Percentiles rank a stretch among this genome's conserved stretches.
Conservation (phyloP, 2,888 invertebrate species). For the Amphipoea lucens region DNA sequence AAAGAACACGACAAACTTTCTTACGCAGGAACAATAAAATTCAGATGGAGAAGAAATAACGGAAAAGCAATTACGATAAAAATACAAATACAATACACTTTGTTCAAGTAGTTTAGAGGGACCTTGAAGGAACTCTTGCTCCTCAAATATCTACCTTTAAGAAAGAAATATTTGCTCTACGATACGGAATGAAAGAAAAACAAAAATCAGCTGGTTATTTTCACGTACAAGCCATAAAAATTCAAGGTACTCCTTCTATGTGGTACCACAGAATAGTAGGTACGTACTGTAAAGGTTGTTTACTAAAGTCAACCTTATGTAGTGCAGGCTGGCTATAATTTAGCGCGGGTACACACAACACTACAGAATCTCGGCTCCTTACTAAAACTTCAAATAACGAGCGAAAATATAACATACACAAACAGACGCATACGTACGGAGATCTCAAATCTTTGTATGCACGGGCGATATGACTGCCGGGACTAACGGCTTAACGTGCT, state of each 20-base stretch:
- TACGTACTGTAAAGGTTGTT: background rate
- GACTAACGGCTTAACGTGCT: too few relatives aligned
- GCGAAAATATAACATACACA: too few relatives aligned
- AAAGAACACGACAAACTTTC: background rate
- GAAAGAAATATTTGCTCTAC: conserved; percentile 39
- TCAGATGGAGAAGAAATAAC: conserved; percentile 11
- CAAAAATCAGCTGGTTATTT: conserved; percentile 36
- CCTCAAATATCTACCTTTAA: conserved; percentile 29
- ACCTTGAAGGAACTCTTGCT: conserved; percentile 25
- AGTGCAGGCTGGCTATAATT: too few relatives aligned
- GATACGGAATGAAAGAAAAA: conserved; percentile 41
- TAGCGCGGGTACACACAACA: too few relatives aligned
- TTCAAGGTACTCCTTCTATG: conserved; percentile 24
- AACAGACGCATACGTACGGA: too few relatives aligned
- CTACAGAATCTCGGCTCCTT: too few relatives aligned
- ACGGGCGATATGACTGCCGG: too few relatives aligned
- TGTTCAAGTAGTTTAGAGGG: conserved; percentile 27
- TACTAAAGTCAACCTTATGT: too few relatives aligned
- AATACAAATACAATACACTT: conserved; percentile 31
- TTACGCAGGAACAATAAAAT: background rate
- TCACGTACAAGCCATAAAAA: conserved; percentile 44
- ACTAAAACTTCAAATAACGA: too few relatives aligned
- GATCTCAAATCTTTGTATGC: too few relatives aligned
- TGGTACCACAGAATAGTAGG: background rate
- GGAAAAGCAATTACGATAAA: conserved; percentile 33